Conservation (phyloP, 2,797 vertebrate genomes). For the Helicolenus hilgendorfi region DNA sequence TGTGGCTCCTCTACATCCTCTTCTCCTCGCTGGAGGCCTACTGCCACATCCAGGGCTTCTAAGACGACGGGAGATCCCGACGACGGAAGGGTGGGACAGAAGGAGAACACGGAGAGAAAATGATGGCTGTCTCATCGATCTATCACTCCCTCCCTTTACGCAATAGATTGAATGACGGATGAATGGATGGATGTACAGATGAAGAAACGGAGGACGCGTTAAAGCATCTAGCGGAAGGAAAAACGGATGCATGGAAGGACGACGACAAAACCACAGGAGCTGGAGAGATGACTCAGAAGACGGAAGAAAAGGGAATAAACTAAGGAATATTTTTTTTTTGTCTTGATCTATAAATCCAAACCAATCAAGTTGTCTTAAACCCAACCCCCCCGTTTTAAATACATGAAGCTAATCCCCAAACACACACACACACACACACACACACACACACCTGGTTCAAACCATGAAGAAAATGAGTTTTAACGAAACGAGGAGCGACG, state of each 20-base stretch:
- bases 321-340: conserved; percentile 19
- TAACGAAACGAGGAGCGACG: background rate
- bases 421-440: background rate
- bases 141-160: conserved; percentile 72
- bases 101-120: conserved; percentile 43
- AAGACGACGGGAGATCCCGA: conserved; percentile 57
- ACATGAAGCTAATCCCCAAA: conserved; percentile 15
- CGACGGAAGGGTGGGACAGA: conserved; percentile 44
- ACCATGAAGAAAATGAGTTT: background rate
- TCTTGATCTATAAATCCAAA: conserved; percentile 48
- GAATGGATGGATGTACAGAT: conserved; percentile 72
- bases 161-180: conserved; percentile 68
- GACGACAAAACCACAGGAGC: conserved; percentile 38
- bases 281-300: conserved; percentile 30
- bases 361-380: conserved; percentile 49
- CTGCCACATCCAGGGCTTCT: conserved; percentile 99
- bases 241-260: conserved; percentile 50
- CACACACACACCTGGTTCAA: conserved; percentile 10
- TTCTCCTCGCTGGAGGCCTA: conserved; percentile 99
- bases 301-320: conserved; percentile 38
- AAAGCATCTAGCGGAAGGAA: conserved; percentile 48
- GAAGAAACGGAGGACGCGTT: conserved; percentile 52
- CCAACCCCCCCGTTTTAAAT: conserved; percentile 5
- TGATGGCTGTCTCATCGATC: conserved; percentile 66
- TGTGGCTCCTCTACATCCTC: conserved; percentile 99